Percentiles rank a stretch among this genome's conserved stretches.
Conservation (phyloP, 2,797 vertebrate genomes). For the Myripristis jacobus region DNA sequence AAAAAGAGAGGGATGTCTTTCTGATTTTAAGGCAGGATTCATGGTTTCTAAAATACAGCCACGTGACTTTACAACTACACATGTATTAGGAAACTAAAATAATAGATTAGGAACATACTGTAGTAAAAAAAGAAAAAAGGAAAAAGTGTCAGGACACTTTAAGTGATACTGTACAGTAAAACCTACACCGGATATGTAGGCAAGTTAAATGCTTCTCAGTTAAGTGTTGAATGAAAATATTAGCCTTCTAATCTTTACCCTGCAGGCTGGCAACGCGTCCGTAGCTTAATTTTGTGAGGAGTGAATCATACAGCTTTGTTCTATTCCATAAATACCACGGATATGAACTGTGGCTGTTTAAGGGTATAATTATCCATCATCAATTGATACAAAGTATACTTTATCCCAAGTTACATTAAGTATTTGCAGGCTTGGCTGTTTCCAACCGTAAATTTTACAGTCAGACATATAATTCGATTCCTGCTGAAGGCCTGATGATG, state of each 20-base stretch:
- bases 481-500: conserved; percentile 43
- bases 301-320: conserved; percentile 18
- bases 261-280: conserved; percentile 11
- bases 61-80: conserved; percentile 26
- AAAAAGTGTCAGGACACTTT: background rate
- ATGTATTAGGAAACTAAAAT: conserved; percentile 26
- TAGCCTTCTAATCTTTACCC: background rate
- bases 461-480: conserved; percentile 55
- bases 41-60: conserved; percentile 38
- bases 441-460: conserved; percentile 50
- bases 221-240: conserved; percentile 10
- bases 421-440: conserved; percentile 37
- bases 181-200: conserved; percentile 1
- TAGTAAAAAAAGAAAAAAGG: background rate
- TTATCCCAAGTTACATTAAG: conserved; percentile 22
- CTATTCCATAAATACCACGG: conserved; percentile 25
- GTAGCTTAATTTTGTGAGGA: background rate
- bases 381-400: conserved; percentile 29
- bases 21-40: conserved; percentile 63
- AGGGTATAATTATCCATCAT: conserved; percentile 33
- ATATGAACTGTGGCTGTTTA: conserved; percentile 30
- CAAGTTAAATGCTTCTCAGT: conserved; percentile 1
- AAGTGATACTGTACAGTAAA: conserved; percentile 32
- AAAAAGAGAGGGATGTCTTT: conserved; percentile 18
- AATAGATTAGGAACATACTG: conserved; percentile 5